A percentile compares a stretch with the other conserved stretches of the same genome.
These are phyloP conservation scores for Enteromius paludinosus DNA, from an alignment of 2,797 vertebrate genomes.

Conservation along the genomic window DNA sequence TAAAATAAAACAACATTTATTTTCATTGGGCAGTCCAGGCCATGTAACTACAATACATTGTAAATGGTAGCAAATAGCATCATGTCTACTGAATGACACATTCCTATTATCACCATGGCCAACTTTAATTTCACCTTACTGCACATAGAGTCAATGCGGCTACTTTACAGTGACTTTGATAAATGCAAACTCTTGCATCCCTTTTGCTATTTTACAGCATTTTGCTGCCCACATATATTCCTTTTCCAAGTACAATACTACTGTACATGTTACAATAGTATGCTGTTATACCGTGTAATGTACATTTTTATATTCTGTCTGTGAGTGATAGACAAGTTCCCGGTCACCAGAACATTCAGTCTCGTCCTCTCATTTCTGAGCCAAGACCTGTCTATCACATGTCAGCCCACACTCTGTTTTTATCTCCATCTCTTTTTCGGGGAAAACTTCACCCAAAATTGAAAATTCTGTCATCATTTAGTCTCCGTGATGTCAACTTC, in stretches of 20 bases:
- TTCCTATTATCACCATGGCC: not conserved
- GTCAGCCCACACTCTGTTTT: not conserved
- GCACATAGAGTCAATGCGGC: not conserved
- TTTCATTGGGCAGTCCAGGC: too few relatives aligned
- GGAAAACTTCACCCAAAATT: not conserved
- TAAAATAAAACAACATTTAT: too few relatives aligned
- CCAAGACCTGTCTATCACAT: not conserved
- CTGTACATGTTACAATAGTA: not conserved
- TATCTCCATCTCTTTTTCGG: not conserved
- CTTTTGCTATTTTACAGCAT: not conserved
- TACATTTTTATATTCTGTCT: not conserved
- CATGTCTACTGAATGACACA: not conserved
- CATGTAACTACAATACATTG: not conserved
- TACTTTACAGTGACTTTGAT: not conserved
- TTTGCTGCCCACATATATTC: not conserved
- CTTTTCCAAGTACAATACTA: not conserved
- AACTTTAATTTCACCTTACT: not conserved
- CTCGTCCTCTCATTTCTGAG: not conserved
- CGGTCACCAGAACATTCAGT: not conserved
- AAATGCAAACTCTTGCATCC: not conserved
- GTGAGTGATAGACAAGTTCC: not conserved
- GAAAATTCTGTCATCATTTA: not conserved
- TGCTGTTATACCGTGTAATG: not conserved
- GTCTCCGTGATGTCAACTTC: not conserved
- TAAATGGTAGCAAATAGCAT: not conserved